Percentiles rank a stretch among this genome's conserved stretches.
Conservation (phyloP, 2,113 vertebrate genomes). For the Percina caprodes region DNA sequence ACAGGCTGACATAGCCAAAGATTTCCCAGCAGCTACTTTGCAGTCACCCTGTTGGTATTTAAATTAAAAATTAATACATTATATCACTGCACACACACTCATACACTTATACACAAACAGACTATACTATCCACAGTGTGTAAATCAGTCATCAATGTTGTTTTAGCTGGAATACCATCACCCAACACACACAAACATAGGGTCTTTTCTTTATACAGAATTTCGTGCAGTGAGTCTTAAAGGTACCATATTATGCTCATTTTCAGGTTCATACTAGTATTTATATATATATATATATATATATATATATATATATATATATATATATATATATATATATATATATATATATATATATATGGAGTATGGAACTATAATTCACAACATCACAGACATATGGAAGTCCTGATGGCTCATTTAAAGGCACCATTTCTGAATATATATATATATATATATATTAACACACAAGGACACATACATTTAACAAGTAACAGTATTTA, state of each 20-base stretch:
- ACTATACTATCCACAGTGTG: neutral
- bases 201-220: slow-evolving; percentile 1
- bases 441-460: too few species aligned
- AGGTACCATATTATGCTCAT: too few species aligned
- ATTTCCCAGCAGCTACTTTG: slow-evolving; percentile 49
- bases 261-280: too few species aligned
- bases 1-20: slow-evolving; percentile 24
- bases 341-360: too few species aligned
- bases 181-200: neutral
- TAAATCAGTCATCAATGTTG: slow-evolving; percentile 19
- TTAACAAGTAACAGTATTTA: neutral
- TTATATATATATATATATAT: too few species aligned
- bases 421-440: too few species aligned
- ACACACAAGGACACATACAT: slow-evolving; percentile 2
- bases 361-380: too few species aligned
- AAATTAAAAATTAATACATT: neutral
- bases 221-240: slow-evolving; percentile 8
- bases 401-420: too few species aligned
- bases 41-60: slow-evolving; percentile 27
- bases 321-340: too few species aligned
- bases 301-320: too few species aligned
- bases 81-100: neutral
- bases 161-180: slow-evolving; percentile 10
- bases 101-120: neutral
- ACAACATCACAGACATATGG: too few species aligned